These are phyloP conservation scores for Carposina sasakii DNA, from an alignment of 1,140 invertebrate genomes.

Conservation along the genomic window DNA sequence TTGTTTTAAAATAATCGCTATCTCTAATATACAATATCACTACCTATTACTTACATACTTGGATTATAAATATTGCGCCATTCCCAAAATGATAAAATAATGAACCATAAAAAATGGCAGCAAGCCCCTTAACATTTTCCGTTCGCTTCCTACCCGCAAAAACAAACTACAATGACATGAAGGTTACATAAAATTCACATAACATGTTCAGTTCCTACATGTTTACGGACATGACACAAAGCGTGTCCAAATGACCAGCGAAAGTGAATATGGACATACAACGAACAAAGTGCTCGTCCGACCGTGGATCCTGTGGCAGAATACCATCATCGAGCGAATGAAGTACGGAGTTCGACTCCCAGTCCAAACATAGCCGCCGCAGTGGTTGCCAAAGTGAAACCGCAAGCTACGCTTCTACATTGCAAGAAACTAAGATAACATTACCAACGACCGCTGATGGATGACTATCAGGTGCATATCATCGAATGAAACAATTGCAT, in stretches of 20 bases:
- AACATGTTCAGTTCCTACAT: constrained; percentile 4
- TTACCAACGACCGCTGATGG: constrained; percentile 41
- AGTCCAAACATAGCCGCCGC: not conserved
- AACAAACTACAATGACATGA: too few species aligned
- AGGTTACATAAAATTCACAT: too few species aligned
- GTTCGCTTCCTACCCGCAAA: too few species aligned
- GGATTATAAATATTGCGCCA: too few species aligned
- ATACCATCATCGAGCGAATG: constrained; percentile 7
- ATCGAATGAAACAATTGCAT: too few species aligned
- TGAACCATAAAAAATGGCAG: too few species aligned
- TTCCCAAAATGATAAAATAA: too few species aligned
- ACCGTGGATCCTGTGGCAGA: constrained; percentile 51
- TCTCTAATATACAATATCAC: too few species aligned
- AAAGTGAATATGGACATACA: constrained; percentile 48
- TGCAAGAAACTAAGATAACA: constrained; percentile 27
- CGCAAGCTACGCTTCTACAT: constrained; percentile 5
- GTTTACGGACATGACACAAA: constrained; percentile 18
- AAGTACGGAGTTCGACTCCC: not conserved
- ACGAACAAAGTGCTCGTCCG: constrained; percentile 48
- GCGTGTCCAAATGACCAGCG: constrained; percentile 28
- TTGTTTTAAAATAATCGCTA: too few species aligned
- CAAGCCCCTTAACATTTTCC: too few species aligned
- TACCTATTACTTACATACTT: too few species aligned
- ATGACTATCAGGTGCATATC: constrained; percentile 55
- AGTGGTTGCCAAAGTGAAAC: not conserved